These are phyloP conservation scores for Valencia hispanica DNA, from an alignment of 2,797 vertebrate genomes.

Conservation along the genomic window DNA sequence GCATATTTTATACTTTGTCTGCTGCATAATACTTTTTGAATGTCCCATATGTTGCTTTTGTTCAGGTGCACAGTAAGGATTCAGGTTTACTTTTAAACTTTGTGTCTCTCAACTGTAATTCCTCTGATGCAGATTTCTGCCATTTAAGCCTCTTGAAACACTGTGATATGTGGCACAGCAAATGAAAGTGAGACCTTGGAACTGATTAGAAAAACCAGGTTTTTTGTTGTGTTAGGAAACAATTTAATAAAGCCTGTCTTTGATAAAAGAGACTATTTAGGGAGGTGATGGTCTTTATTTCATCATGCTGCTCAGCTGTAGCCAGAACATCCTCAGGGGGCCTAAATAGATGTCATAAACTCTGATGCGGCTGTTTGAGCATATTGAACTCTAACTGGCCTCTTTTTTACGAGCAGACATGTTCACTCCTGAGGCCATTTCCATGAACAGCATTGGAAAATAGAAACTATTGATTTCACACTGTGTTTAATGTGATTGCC, in stretches of 20 bases:
- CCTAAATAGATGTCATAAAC: conserved; percentile 73
- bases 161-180: not conserved
- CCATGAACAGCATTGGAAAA: conserved; percentile 67
- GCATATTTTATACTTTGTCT: not conserved
- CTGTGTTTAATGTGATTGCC: conserved; percentile 63
- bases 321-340: conserved; percentile 55
- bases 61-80: not conserved
- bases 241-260: conserved; percentile 51
- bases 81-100: not conserved
- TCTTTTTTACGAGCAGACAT: conserved; percentile 65
- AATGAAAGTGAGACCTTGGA: conserved; percentile 10
- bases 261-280: conserved; percentile 56
- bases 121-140: not conserved
- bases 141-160: not conserved
- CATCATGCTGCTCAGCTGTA: conserved; percentile 43
- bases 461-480: conserved; percentile 67
- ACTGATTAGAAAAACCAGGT: not conserved
- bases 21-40: not conserved
- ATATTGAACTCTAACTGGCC: conserved; percentile 75
- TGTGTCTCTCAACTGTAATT: not conserved
- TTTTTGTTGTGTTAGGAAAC: not conserved
- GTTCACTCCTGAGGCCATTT: conserved; percentile 56
- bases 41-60: not conserved
- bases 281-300: conserved; percentile 45
- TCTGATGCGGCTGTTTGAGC: conserved; percentile 72